Base-by-base conservation (phyloP, 2,797 vertebrate species). In the Netta rufina region DNA sequence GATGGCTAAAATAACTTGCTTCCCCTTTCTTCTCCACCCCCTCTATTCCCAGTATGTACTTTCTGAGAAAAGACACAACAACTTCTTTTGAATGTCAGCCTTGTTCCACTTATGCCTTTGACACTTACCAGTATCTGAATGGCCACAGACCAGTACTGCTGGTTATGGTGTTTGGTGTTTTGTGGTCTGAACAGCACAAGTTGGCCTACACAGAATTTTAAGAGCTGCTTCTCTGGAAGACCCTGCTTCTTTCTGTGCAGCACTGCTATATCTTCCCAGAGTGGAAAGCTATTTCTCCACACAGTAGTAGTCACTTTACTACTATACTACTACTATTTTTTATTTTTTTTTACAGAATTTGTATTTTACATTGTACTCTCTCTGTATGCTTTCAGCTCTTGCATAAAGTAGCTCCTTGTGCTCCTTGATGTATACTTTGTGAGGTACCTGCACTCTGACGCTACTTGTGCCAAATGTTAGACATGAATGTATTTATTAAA, bases 1-100 rank as follows among this genome's bases (percentile, higher is more conserved):
- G 62, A 94, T 45, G 30, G 84, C 67, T 81, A 94, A 92, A 96
- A 96, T 92, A 93, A 76, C 62, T 90, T 76, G 43, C 36, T 92
- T 94, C 69, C 61, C 5, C 8, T 65, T 90, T 94, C 81, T 49
- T 87, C 9, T 87, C 69, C 82, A 83, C 73, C 33, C 41, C 7
- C 72, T 91, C 87, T 72, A 38, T 89, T 96, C 86, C 78, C 60
- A 60, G 27, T 61, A 49, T 22, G 3, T 19, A 27, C 83, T 67
- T 92, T 33, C 70, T 91, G 47, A 92, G 89, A 92, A 93, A 91
- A 81, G 19, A 19, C 57, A 49, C n/a, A 73, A 62, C 4, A 38
- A 72, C 32, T 86, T 21, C 25, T 83, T 85, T 51, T 62, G 51
- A 91, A 94, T 5, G 0, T 75, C n/a, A 67, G 7, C 24, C 78